Percentiles rank a stretch among this genome's conserved stretches.
These are phyloP conservation scores for Otus scops DNA, from an alignment of 2,797 vertebrate species.

Conservation along the genomic window DNA sequence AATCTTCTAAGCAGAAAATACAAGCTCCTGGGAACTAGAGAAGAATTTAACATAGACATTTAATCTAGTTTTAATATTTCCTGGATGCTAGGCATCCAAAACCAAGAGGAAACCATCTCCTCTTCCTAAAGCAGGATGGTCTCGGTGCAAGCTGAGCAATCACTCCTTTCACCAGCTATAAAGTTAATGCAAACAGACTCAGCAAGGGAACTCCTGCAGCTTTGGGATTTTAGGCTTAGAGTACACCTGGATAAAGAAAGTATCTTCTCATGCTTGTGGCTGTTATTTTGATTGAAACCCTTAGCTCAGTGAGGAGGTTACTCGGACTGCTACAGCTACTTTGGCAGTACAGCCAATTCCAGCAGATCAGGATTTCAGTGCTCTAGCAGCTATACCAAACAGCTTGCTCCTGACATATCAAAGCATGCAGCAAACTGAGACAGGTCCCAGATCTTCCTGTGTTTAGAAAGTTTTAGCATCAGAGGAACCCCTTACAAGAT, in stretches of 20 bases:
- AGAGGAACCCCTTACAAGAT: neutral
- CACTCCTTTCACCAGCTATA: neutral
- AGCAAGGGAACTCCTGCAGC: neutral
- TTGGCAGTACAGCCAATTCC: neutral
- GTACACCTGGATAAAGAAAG: neutral
- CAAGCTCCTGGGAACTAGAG: neutral
- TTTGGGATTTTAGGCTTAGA: neutral
- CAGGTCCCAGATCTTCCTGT: too few relatives aligned
- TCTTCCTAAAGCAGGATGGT: neutral
- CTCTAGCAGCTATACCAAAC: neutral
- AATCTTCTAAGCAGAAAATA: neutral
- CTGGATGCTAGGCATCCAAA: neutral
- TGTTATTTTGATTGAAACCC: neutral
- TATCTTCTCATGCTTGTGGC: too few relatives aligned
- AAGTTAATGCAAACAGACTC: neutral
- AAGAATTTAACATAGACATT: neutral
- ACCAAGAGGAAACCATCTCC: neutral
- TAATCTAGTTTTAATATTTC: neutral
- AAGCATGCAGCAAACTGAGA: neutral
- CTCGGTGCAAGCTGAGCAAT: neutral
- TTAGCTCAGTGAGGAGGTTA: neutral
- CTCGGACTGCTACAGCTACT: neutral
- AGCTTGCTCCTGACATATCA: rapidly evolving
- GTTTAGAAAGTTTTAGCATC: neutral
- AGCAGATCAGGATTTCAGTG: neutral